Evolutionary conservation across 2,113 vertebrate genomes (phyloP).

Genomic region (Pangasianodon hypophthalmus): DNA sequence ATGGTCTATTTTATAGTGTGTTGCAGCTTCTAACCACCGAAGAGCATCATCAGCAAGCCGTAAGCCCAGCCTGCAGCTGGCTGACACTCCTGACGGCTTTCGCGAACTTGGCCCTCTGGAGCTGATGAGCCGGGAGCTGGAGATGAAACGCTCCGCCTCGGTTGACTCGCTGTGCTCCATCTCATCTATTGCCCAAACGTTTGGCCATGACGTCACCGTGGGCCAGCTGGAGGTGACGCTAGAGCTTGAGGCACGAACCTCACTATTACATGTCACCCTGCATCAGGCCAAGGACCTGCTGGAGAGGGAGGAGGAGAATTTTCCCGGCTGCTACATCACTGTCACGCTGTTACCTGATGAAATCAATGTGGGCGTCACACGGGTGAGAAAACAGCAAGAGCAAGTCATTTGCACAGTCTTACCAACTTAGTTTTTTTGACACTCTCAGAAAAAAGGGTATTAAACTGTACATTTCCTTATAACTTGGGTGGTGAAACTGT

Average conservation of each 20-base stretch:
- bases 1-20: slow-evolving; percentile 70
- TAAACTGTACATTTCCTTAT: not conserved
- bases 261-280: slow-evolving; percentile 80
- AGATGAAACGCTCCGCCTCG: slow-evolving; percentile 87
- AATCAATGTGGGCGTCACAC: slow-evolving; percentile 86
- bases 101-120: slow-evolving; percentile 91
- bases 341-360: slow-evolving; percentile 88
- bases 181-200: slow-evolving; percentile 94
- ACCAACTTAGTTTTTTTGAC: not conserved
- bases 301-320: slow-evolving; percentile 89
- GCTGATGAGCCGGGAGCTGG: slow-evolving; percentile 89
- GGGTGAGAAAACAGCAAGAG: slow-evolving; percentile 72
- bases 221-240: slow-evolving; percentile 94
- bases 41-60: slow-evolving; percentile 69
- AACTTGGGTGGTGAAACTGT: not conserved
- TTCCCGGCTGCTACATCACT: slow-evolving; percentile 91
- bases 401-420: not conserved
- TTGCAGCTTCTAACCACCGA: slow-evolving; percentile 70
- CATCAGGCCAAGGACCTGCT: slow-evolving; percentile 96
- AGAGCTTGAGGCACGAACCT: slow-evolving; percentile 77
- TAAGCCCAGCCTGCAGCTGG: slow-evolving; percentile 81
- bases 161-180: slow-evolving; percentile 93
- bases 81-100: slow-evolving; percentile 85
- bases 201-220: slow-evolving; percentile 91
- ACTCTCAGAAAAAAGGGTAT: not conserved